These are phyloP conservation scores for Lontra canadensis DNA, from an alignment of 2,113 vertebrate genomes.

Conservation along the genomic window DNA sequence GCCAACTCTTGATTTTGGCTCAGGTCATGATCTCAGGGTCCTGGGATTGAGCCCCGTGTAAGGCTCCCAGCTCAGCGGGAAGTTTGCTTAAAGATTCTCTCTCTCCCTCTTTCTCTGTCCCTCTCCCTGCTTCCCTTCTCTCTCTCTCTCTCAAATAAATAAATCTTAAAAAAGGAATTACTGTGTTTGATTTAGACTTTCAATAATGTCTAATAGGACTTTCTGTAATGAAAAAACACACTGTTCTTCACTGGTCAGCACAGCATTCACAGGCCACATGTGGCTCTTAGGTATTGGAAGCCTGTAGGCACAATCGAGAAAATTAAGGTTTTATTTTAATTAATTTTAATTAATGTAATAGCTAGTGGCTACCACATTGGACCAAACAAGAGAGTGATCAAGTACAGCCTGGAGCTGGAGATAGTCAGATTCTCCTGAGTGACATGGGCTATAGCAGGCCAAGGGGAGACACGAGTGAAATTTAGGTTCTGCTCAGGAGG, in stretches of 20 bases:
- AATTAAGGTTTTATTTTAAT: neutral
- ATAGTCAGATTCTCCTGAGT: neutral
- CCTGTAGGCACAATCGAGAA: neutral
- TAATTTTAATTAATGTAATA: neutral
- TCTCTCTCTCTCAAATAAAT: neutral
- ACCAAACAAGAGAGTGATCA: neutral
- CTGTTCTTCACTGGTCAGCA: neutral
- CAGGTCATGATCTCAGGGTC: neutral
- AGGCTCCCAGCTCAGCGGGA: neutral
- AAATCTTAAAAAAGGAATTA: neutral
- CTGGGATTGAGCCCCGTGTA: neutral
- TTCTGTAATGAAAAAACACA: neutral
- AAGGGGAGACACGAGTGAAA: neutral
- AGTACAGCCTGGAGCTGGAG: neutral
- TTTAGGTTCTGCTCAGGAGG: neutral
- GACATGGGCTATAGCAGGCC: accelerated
- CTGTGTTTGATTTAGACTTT: neutral
- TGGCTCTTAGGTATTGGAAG: neutral
- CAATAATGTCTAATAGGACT: neutral
- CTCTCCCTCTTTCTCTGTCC: neutral
- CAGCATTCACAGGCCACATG: neutral
- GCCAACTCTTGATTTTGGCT: neutral
- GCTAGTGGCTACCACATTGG: neutral
- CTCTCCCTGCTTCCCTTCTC: neutral
- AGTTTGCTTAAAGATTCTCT: neutral